These are phyloP conservation scores for Chelonoidis abingdonii DNA, from an alignment of 2,113 vertebrate species.

Conservation along the genomic window DNA sequence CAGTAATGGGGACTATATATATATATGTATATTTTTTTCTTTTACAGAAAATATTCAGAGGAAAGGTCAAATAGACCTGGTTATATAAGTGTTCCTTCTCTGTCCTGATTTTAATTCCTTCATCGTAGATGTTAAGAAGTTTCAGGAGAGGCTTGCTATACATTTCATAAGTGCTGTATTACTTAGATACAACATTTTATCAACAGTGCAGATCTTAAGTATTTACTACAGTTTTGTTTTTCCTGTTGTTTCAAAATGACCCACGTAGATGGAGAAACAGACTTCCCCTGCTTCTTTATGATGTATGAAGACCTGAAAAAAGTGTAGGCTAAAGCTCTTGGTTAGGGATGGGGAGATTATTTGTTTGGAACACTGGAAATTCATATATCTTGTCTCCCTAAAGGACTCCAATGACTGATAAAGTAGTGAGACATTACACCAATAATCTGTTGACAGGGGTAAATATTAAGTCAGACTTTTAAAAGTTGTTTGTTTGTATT, in stretches of 20 bases:
- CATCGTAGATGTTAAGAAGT: not conserved
- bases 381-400: not conserved
- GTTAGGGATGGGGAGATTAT: too few relatives aligned
- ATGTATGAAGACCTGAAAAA: too few relatives aligned
- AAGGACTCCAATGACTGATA: not conserved
- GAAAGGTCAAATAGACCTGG: not conserved
- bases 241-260: not conserved
- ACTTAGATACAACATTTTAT: not conserved
- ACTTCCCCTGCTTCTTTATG: not conserved
- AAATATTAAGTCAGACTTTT: not conserved
- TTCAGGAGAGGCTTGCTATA: not conserved
- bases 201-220: too few relatives aligned
- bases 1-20: not conserved
- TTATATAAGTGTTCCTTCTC: not conserved
- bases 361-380: not conserved
- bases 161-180: not conserved
- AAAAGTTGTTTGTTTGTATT: not conserved
- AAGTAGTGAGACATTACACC: not conserved
- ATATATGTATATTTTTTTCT: not conserved
- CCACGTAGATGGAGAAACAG: rapidly evolving
- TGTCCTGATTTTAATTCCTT: not conserved
- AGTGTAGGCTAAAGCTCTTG: too few relatives aligned
- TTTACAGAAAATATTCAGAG: not conserved
- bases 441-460: not conserved
- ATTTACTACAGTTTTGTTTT: not conserved